Evolutionary conservation across 2,797 vertebrate genomes (phyloP).

Genomic region (Hylomyscus alleni): DNA sequence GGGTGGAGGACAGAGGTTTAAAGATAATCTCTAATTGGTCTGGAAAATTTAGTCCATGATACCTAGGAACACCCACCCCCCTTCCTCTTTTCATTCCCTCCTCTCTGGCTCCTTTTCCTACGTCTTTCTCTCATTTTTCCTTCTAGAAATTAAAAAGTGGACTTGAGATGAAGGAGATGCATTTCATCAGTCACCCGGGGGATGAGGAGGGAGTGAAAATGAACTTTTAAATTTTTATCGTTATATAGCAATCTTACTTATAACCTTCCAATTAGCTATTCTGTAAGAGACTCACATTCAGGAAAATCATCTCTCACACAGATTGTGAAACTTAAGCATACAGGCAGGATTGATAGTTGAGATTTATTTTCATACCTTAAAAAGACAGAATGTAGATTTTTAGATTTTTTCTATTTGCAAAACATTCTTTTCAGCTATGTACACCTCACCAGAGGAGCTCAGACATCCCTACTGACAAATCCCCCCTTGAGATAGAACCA

Average conservation of each 20-base stretch:
- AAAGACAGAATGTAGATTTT: slow-evolving; percentile 67
- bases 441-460: slow-evolving; percentile 11
- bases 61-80: slow-evolving; percentile 30
- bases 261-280: slow-evolving; percentile 69
- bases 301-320: slow-evolving; percentile 63
- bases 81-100: not conserved
- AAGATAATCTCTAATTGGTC: slow-evolving; percentile 81
- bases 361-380: slow-evolving; percentile 66
- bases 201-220: not conserved
- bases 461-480: slow-evolving; percentile 71
- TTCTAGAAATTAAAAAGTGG: slow-evolving; percentile 74
- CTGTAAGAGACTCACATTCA: slow-evolving; percentile 68
- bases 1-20: slow-evolving; percentile 65
- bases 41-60: slow-evolving; percentile 70
- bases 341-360: slow-evolving; percentile 50
- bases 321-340: slow-evolving; percentile 69
- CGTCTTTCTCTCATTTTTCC: not conserved
- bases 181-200: slow-evolving; percentile 35
- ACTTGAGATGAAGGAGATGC: slow-evolving; percentile 56
- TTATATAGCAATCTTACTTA: slow-evolving; percentile 63
- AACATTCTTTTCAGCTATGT: slow-evolving; percentile 67
- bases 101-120: not conserved
- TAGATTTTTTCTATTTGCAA: slow-evolving; percentile 60
- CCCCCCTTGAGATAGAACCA: slow-evolving; percentile 61
- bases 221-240: slow-evolving; percentile 71